Evolutionary conservation across 1,140 invertebrate genomes (phyloP).

Genomic region (Parapsyche elsis): DNA sequence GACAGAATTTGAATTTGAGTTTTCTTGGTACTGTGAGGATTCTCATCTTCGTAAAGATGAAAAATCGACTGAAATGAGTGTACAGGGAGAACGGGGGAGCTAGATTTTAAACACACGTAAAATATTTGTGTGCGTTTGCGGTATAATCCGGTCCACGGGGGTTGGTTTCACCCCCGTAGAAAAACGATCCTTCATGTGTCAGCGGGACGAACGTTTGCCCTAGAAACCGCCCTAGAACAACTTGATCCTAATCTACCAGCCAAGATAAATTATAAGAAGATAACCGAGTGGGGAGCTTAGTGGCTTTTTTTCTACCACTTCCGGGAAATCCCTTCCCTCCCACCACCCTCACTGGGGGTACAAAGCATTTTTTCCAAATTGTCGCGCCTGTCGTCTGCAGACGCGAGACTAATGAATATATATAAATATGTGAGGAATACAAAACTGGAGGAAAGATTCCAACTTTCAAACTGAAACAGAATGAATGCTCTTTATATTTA

Average conservation of each 20-base stretch:
- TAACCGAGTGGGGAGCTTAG: slow-evolving; percentile 46
- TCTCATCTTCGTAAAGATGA: too few relatives aligned
- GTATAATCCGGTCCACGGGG: background rate
- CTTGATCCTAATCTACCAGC: slow-evolving; percentile 49
- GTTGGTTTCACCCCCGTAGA: slow-evolving; percentile 4
- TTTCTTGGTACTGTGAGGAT: too few relatives aligned
- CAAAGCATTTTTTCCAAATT: slow-evolving; percentile 47
- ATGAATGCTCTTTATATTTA: too few relatives aligned
- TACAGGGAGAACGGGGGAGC: too few relatives aligned
- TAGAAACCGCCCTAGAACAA: slow-evolving; percentile 47
- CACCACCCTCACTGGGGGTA: background rate
- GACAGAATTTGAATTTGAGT: too few relatives aligned
- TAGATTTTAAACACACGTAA: too few relatives aligned
- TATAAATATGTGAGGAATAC: slow-evolving; percentile 3
- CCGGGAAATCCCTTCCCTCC: slow-evolving; percentile 28
- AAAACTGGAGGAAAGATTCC: background rate
- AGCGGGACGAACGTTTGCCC: slow-evolving; percentile 41
- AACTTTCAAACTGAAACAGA: too few relatives aligned
- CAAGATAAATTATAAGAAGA: slow-evolving; percentile 53
- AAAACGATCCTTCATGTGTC: slow-evolving; percentile 46
- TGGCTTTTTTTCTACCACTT: slow-evolving; percentile 42
- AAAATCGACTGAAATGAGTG: too few relatives aligned
- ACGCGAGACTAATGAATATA: slow-evolving; percentile 43
- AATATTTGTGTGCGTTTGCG: background rate
- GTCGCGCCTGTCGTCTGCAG: slow-evolving; percentile 52